Conservation (phyloP, 2,888 invertebrate species). For the Lottia gigantea region DNA sequence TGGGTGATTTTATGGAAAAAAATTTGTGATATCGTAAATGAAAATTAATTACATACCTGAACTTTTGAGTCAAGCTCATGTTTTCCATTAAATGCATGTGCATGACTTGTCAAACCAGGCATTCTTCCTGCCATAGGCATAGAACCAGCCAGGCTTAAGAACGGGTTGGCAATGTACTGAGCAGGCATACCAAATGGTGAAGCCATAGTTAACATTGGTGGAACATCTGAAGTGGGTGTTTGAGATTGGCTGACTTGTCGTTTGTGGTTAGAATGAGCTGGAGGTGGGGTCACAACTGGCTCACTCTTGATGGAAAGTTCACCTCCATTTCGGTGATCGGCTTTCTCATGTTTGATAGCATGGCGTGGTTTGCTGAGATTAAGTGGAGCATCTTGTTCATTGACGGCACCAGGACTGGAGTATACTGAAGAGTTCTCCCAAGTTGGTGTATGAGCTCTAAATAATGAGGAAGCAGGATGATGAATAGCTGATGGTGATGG, state of each 20-base stretch:
- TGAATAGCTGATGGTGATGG: constrained; percentile 40
- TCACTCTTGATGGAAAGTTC: constrained; percentile 29
- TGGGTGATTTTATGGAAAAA: too few species aligned
- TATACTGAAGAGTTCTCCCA: constrained; percentile 22
- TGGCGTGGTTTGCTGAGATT: constrained; percentile 88
- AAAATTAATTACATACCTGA: too few species aligned
- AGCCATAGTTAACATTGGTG: constrained; percentile 37
- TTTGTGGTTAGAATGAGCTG: constrained; percentile 56
- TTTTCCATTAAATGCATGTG: constrained; percentile 52
- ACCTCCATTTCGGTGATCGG: constrained; percentile 19
- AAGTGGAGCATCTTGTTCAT: constrained; percentile 79
- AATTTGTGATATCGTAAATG: too few species aligned
- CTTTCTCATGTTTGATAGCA: constrained; percentile 33
- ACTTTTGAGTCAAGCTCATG: constrained; percentile 13
- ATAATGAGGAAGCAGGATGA: constrained; percentile 35
- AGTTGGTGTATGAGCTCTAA: constrained; percentile 17
- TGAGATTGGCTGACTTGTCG: constrained; percentile 25
- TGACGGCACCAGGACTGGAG: constrained; percentile 21
- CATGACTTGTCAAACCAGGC: constrained; percentile 44
- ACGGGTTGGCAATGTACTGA: constrained; percentile 54
- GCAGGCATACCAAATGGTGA: constrained; percentile 52
- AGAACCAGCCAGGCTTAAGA: constrained; percentile 45
- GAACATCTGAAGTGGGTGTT: constrained; percentile 29
- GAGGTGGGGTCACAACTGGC: constrained; percentile 50
- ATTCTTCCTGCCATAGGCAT: constrained; percentile 45